Conservation (phyloP, 2,797 vertebrate genomes). For the Argentina silus region DNA sequence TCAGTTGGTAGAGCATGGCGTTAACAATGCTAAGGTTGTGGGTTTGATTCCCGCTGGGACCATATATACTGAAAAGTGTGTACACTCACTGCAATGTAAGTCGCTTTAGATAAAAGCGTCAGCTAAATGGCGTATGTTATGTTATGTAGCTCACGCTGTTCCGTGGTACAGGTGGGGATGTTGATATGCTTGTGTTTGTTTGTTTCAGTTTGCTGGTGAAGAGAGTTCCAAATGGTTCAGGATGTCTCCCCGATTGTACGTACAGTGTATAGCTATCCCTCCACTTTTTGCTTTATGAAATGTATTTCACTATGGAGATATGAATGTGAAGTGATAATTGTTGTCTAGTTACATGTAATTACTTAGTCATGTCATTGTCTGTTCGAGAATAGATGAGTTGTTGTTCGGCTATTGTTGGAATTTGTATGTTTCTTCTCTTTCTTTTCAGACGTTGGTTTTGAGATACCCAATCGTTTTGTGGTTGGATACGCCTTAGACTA, state of each 20-base stretch:
- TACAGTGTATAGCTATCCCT: slow-evolving; percentile 40
- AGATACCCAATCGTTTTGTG: slow-evolving; percentile 93
- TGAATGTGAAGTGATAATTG: too few relatives aligned
- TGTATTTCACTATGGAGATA: too few relatives aligned
- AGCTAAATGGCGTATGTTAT: too few relatives aligned
- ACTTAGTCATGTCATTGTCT: too few relatives aligned
- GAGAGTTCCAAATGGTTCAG: slow-evolving; percentile 78
- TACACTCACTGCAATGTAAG: too few relatives aligned
- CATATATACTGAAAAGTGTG: too few relatives aligned
- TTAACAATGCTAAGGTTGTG: too few relatives aligned
- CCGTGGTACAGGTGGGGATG: not conserved
- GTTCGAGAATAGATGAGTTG: not conserved
- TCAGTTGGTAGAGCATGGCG: too few relatives aligned
- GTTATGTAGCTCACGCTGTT: slow-evolving; percentile 17
- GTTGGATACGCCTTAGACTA: slow-evolving; percentile 96
- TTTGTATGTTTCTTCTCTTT: slow-evolving; percentile 34
- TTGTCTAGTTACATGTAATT: too few relatives aligned
- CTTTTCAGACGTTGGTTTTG: slow-evolving; percentile 89
- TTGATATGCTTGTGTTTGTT: slow-evolving; percentile 22
- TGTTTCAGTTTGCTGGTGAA: slow-evolving; percentile 89
- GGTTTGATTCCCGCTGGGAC: too few relatives aligned
- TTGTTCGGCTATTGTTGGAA: not conserved
- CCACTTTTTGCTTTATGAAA: not conserved
- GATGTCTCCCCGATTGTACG: slow-evolving; percentile 90
- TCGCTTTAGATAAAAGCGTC: too few relatives aligned